phyloP scores from a whole-genome alignment of 1,140 invertebrate species.

The Hydropsyche tenuis region DNA sequence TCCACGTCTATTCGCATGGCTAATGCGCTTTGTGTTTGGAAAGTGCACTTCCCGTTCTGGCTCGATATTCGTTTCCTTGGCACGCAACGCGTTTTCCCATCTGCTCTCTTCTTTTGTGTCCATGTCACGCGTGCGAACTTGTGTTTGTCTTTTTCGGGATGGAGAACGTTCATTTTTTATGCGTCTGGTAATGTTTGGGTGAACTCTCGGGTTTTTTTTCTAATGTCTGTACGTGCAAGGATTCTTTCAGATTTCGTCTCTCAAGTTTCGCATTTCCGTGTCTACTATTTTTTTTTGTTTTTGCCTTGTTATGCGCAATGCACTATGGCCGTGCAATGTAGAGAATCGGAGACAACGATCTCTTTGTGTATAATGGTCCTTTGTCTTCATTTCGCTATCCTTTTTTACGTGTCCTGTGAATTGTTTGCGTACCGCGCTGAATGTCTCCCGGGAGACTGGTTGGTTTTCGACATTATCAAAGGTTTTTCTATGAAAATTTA shows the following conservation, averaged over 20 bases:
- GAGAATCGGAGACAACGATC: constrained; percentile 16
- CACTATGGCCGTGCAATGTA: no score
- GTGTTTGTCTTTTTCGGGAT: no score
- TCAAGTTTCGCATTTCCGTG: not conserved
- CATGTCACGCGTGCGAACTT: not conserved
- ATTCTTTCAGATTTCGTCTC: not conserved
- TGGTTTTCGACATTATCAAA: no score
- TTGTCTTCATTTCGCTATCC: constrained; percentile 10
- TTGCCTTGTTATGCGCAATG: constrained; percentile 8
- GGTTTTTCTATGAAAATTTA: no score
- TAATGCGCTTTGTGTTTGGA: not conserved
- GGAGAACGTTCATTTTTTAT: no score
- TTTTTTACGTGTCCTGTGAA: not conserved
- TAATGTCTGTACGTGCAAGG: not conserved
- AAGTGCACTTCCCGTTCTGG: constrained; percentile 15
- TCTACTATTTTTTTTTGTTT: constrained; percentile 5
- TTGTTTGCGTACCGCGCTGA: not conserved
- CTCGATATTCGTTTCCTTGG: not conserved
- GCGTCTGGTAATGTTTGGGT: no score
- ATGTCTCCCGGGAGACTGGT: no score
- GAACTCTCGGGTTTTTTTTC: not conserved
- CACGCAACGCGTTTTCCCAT: constrained; percentile 20
- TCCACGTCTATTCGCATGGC: not conserved
- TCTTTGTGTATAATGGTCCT: not conserved
- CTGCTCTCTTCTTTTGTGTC: not conserved